phyloP scores from a whole-genome alignment of 2,797 vertebrate genomes.

The Thaleichthys pacificus region DNA sequence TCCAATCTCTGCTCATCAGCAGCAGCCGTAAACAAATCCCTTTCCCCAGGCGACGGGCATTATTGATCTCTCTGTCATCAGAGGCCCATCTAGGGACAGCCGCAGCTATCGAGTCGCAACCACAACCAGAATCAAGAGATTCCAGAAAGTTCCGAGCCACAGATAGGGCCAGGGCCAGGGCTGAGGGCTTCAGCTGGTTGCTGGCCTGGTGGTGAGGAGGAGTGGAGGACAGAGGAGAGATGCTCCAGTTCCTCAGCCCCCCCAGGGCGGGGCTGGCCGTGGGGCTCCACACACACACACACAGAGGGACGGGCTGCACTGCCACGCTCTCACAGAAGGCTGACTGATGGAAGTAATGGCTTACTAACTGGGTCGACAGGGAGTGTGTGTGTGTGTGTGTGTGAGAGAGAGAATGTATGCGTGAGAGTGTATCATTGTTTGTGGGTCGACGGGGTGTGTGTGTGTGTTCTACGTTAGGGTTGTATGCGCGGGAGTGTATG shows the following conservation, averaged over 20 bases:
- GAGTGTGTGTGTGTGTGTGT: not conserved
- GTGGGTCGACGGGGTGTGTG: too few species aligned
- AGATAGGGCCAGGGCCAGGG: not conserved
- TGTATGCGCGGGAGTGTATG: too few species aligned
- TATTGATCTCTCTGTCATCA: constrained; percentile 52
- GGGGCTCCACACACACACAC: too few species aligned
- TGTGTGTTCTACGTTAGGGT: too few species aligned
- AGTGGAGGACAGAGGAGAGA: not conserved
- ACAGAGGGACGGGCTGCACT: constrained; percentile 30
- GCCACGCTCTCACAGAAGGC: constrained; percentile 29
- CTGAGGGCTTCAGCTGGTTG: not conserved
- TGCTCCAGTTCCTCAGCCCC: constrained; percentile 52
- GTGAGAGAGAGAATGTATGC: not conserved
- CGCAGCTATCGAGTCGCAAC: constrained; percentile 1
- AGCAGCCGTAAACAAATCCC: constrained; percentile 50
- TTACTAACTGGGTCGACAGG: constrained; percentile 6
- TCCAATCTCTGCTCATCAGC: constrained; percentile 61
- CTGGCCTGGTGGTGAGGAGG: constrained; percentile 18
- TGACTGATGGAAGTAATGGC: constrained; percentile 11
- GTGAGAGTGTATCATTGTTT: not conserved
- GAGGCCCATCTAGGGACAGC: not conserved
- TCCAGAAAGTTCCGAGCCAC: not conserved
- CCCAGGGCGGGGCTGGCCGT: constrained; percentile 1
- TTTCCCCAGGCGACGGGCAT: constrained; percentile 41
- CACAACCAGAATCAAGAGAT: not conserved